Evolutionary conservation across 2,888 invertebrate genomes (phyloP).

Genomic region (Troides helena): DNA sequence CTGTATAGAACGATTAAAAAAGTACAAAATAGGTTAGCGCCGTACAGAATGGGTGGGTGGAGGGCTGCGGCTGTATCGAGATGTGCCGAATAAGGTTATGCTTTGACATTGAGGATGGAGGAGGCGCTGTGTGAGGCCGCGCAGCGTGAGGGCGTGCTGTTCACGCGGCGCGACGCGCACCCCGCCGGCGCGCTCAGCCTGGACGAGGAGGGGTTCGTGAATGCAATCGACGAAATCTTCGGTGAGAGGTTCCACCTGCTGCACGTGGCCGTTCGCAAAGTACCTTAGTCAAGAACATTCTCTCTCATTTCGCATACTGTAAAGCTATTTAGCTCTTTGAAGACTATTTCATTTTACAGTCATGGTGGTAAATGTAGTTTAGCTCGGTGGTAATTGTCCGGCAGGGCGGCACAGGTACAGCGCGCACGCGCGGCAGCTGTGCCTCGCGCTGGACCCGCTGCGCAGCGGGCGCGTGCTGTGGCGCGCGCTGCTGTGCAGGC

Average conservation of each 20-base stretch:
- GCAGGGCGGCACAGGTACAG: constrained; percentile 64
- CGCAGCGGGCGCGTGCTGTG: constrained; percentile 64
- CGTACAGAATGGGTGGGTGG: too few relatives aligned
- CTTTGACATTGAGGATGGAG: constrained; percentile 43
- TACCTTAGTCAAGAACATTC: too few relatives aligned
- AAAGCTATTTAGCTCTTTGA: too few relatives aligned
- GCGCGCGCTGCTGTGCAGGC: constrained; percentile 57
- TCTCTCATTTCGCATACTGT: too few relatives aligned
- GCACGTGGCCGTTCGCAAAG: too few relatives aligned
- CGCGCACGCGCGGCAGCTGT: constrained; percentile 62
- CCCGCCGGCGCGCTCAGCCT: constrained; percentile 51
- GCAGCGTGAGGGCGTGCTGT: constrained; percentile 68
- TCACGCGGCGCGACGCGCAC: constrained; percentile 36
- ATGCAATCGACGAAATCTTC: constrained; percentile 58
- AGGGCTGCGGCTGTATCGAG: too few relatives aligned
- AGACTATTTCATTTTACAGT: too few relatives aligned
- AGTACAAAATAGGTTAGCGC: too few relatives aligned
- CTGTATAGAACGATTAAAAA: too few relatives aligned
- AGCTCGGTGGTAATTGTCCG: too few relatives aligned
- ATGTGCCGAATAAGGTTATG: too few relatives aligned
- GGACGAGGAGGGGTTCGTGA: constrained; percentile 56
- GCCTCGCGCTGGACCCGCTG: constrained; percentile 60
- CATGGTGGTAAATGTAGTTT: too few relatives aligned
- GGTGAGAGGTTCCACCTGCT: constrained; percentile 42
- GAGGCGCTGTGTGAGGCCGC: constrained; percentile 66